phyloP scores from a whole-genome alignment of 1,140 invertebrate genomes.

The Mycetomoellerius zeteki region DNA sequence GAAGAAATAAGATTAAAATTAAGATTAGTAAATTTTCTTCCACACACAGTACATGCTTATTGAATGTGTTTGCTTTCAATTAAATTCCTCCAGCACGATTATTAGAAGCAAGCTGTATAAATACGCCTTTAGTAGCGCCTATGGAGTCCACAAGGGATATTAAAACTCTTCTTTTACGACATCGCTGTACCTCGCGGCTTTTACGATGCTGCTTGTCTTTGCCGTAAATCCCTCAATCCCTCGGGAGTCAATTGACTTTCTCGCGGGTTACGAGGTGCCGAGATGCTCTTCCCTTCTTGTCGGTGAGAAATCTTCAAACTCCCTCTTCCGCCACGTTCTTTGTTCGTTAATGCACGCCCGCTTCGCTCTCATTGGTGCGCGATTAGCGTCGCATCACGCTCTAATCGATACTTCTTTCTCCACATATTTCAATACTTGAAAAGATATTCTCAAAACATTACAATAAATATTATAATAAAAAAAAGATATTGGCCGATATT shows the following conservation, averaged over 20 bases:
- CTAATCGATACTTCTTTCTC: slow-evolving; percentile 38
- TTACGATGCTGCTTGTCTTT: slow-evolving; percentile 74
- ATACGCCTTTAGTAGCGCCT: slow-evolving; percentile 60
- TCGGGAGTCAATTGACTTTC: slow-evolving; percentile 76
- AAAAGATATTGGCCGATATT: neutral
- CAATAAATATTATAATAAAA: neutral
- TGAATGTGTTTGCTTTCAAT: neutral
- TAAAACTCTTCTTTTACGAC: slow-evolving; percentile 75
- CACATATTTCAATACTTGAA: neutral
- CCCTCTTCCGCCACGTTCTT: slow-evolving; percentile 30
- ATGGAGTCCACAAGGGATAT: slow-evolving; percentile 69
- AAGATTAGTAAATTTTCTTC: no score
- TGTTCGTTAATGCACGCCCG: slow-evolving; percentile 39
- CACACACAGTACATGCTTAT: neutral
- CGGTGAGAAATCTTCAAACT: slow-evolving; percentile 53
- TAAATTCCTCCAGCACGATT: neutral
- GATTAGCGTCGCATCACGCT: slow-evolving; percentile 32
- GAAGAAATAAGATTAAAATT: no score
- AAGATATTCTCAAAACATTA: neutral
- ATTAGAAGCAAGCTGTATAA: slow-evolving; percentile 31
- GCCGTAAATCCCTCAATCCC: slow-evolving; percentile 78
- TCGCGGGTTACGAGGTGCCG: slow-evolving; percentile 69
- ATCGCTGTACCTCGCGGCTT: slow-evolving; percentile 52
- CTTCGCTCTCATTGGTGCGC: neutral
- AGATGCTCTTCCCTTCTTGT: slow-evolving; percentile 38